Conservation (phyloP, 2,888 invertebrate species). For the Formica aserva region DNA sequence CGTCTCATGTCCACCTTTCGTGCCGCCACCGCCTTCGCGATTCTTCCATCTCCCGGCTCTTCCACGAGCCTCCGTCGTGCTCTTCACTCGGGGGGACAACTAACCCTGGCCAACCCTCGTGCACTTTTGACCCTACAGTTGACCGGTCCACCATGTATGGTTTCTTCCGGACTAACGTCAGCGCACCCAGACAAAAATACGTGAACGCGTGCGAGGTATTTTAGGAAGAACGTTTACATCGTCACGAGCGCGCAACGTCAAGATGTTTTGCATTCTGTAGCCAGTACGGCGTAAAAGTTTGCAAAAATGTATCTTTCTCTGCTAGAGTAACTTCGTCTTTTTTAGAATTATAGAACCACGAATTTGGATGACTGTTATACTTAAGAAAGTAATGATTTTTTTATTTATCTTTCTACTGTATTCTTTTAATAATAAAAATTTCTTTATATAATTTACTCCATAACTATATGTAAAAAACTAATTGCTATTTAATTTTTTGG, state of each 20-base stretch:
- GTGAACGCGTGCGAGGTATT: constrained; percentile 47
- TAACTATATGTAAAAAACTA: background rate
- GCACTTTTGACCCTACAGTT: constrained; percentile 61
- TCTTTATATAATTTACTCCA: background rate
- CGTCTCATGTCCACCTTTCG: constrained; percentile 58
- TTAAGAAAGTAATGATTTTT: background rate
- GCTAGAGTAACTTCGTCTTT: background rate
- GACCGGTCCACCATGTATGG: constrained; percentile 77
- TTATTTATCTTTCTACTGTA: background rate
- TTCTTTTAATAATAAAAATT: background rate
- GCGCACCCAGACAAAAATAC: constrained; percentile 40
- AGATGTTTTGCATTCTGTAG: constrained; percentile 11
- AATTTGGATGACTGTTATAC: background rate
- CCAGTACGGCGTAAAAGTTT: background rate
- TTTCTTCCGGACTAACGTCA: constrained; percentile 74
- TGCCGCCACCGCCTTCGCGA: constrained; percentile 57
- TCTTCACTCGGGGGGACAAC: constrained; percentile 33
- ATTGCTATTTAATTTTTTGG: background rate
- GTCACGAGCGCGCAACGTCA: constrained; percentile 6
- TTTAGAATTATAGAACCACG: background rate
- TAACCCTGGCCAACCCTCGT: constrained; percentile 63
- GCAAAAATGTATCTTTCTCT: background rate
- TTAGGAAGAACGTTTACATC: constrained; percentile 27
- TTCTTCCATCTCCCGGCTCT: constrained; percentile 53
- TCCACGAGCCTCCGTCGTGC: constrained; percentile 46